Conservation (phyloP, 2,797 vertebrate species). For the Anguilla anguilla region DNA sequence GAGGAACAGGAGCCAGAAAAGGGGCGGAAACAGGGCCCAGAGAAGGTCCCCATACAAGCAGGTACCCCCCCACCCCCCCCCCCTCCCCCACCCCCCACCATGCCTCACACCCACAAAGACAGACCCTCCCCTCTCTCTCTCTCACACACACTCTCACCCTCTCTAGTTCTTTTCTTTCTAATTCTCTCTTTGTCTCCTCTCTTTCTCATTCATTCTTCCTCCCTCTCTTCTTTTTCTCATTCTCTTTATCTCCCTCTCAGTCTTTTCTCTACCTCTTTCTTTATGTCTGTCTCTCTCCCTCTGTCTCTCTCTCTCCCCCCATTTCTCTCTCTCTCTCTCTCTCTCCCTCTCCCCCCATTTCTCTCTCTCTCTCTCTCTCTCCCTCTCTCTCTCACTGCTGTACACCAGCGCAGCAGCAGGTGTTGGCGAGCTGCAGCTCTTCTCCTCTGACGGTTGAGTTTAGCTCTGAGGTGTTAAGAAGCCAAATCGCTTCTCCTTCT, state of each 20-base stretch:
- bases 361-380: no score
- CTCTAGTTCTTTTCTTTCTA: background rate
- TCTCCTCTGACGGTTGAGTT: background rate
- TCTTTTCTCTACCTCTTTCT: no score
- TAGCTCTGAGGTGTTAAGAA: conserved; percentile 10
- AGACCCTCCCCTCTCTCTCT: no score
- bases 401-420: background rate
- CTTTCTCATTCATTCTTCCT: background rate
- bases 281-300: background rate
- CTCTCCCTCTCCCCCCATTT: background rate
- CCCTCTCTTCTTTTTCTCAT: background rate
- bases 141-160: no score
- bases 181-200: background rate
- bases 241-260: background rate
- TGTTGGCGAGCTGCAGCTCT: background rate
- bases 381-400: background rate
- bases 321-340: background rate
- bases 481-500: background rate
- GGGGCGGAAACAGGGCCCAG: conserved; percentile 69
- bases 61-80: conserved; percentile 53
- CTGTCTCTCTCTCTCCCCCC: no score
- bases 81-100: no score
- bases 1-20: conserved; percentile 65
- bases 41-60: conserved; percentile 67
- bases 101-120: background rate